Evolutionary conservation across 2,797 vertebrate species (phyloP).

Genomic region (Thalassophryne amazonica): DNA sequence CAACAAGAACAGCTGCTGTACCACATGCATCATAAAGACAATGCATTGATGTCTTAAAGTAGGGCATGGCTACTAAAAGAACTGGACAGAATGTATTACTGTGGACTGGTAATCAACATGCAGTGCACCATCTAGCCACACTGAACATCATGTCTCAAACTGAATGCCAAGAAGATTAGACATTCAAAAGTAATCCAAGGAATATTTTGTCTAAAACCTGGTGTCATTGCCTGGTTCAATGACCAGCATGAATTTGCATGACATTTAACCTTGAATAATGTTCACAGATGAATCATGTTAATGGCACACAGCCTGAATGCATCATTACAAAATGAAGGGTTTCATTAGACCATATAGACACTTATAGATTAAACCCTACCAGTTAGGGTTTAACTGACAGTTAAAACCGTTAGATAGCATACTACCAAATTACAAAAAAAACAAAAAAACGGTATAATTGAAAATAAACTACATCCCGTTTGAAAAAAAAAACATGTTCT

Average conservation of each 20-base stretch:
- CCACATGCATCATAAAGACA: conserved; percentile 45
- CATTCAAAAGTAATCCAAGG: conserved; percentile 9
- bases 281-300: not conserved
- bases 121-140: conserved; percentile 25
- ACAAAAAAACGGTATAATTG: no score
- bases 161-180: conserved; percentile 34
- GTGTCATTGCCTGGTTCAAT: conserved; percentile 23
- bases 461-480: no score
- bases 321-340: no score
- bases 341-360: no score
- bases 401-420: no score
- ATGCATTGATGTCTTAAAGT: conserved; percentile 45
- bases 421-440: no score
- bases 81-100: conserved; percentile 43
- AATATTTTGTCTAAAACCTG: conserved; percentile 28
- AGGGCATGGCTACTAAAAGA: conserved; percentile 30
- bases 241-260: conserved; percentile 5
- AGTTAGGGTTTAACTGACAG: no score
- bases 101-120: conserved; percentile 40
- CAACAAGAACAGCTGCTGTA: conserved; percentile 60
- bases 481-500: no score
- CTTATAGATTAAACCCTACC: no score
- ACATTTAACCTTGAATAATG: conserved; percentile 9
- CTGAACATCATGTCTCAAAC: conserved; percentile 25
- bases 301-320: not conserved